A percentile compares a stretch with the other conserved stretches of the same genome.
phyloP scores from a whole-genome alignment of 2,888 invertebrate genomes.

The Eutolmus rufibarbis region DNA sequence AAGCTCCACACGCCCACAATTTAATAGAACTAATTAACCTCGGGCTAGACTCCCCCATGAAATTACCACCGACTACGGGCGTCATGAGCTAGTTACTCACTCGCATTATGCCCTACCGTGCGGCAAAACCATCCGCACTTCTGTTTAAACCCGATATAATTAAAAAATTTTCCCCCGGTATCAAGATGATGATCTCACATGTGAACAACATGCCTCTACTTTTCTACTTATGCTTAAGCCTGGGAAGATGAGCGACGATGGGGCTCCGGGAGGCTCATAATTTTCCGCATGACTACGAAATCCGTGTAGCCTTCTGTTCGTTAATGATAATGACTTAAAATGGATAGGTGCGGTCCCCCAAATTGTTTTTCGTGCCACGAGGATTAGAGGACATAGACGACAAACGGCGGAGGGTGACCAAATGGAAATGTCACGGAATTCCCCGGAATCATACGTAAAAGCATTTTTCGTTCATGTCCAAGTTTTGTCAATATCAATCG shows the following conservation, averaged over 20 bases:
- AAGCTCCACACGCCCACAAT: not conserved
- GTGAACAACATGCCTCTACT: not conserved
- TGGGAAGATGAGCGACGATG: not conserved
- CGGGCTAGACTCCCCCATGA: not conserved
- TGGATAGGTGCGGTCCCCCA: conserved; percentile 14
- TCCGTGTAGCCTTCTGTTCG: not conserved
- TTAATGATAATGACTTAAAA: conserved; percentile 9
- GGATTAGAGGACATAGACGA: not conserved
- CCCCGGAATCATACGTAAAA: not conserved
- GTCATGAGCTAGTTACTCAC: not conserved
- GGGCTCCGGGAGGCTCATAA: not conserved
- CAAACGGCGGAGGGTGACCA: conserved; percentile 8
- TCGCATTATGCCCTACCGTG: not conserved
- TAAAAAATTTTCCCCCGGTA: not conserved
- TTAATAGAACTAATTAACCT: not conserved
- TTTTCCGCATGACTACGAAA: conserved; percentile 22
- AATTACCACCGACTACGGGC: not conserved
- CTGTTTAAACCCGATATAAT: not conserved
- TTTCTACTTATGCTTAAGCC: not conserved
- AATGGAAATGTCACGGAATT: conserved; percentile 22
- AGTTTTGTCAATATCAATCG: conserved; percentile 14
- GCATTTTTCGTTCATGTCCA: not conserved
- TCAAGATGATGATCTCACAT: not conserved
- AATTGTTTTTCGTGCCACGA: not conserved
- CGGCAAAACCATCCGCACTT: not conserved